These are phyloP conservation scores for Campylomormyrus tamandua DNA, from an alignment of 2,113 vertebrate species.

Conservation along the genomic window DNA sequence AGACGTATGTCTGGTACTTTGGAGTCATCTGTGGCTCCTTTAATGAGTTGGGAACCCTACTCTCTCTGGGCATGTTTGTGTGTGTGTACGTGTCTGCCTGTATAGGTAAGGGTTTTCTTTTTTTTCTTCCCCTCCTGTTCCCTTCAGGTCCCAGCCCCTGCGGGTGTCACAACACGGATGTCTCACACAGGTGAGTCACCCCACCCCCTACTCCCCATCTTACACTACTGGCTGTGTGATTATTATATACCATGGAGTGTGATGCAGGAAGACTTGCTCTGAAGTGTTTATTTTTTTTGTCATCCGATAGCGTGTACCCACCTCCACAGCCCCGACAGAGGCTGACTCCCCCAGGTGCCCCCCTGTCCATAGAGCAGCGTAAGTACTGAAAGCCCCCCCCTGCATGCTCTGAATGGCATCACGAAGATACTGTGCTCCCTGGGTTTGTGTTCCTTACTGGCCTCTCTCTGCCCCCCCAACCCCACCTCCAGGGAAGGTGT, in stretches of 20 bases:
- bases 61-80: not conserved
- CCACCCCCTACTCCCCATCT: not conserved
- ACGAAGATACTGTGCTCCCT: not conserved
- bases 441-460: not conserved
- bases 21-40: not conserved
- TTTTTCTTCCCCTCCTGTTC: not conserved
- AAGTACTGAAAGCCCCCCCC: constrained; percentile 27
- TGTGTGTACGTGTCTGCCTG: not conserved
- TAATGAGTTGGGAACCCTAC: not conserved
- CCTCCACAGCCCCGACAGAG: constrained; percentile 35
- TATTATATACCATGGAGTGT: not conserved
- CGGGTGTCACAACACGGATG: constrained; percentile 33
- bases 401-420: not conserved
- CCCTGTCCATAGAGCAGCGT: constrained; percentile 65
- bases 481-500: constrained; percentile 54
- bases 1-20: not conserved
- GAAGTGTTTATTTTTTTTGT: not conserved
- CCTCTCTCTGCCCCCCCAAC: not conserved
- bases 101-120: not conserved
- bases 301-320: constrained; percentile 19
- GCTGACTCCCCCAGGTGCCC: constrained; percentile 29
- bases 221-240: not conserved
- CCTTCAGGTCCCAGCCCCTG: constrained; percentile 39
- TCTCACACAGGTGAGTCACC: constrained; percentile 41
- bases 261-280: not conserved